Evolutionary conservation across 1,140 invertebrate species (phyloP).

Genomic region (Venustaconcha ellipsiformis): DNA sequence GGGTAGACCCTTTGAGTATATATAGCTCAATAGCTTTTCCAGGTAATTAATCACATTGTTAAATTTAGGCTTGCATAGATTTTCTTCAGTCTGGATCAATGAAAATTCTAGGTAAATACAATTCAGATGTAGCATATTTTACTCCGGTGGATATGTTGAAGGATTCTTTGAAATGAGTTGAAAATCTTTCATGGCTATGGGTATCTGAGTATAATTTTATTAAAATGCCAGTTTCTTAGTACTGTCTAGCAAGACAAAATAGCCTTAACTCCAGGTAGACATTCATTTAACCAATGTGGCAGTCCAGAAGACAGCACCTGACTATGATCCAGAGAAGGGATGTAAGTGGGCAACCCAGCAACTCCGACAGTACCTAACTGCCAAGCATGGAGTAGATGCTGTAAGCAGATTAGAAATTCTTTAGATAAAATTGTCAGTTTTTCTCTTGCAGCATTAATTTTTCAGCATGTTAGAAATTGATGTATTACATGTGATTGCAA

Average conservation of each 20-base stretch:
- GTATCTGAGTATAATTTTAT: too few relatives aligned
- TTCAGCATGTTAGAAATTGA: neutral
- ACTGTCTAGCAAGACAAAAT: neutral
- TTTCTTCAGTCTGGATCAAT: too few relatives aligned
- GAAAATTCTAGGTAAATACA: too few relatives aligned
- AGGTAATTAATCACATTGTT: too few relatives aligned
- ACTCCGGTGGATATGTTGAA: too few relatives aligned
- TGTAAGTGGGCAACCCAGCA: slow-evolving; percentile 71
- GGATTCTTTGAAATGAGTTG: too few relatives aligned
- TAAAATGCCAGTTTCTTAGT: too few relatives aligned
- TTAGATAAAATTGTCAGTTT: neutral
- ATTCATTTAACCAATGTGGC: slow-evolving; percentile 73
- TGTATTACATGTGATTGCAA: neutral
- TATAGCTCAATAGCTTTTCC: too few relatives aligned
- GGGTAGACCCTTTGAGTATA: too few relatives aligned
- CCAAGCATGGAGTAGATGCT: slow-evolving; percentile 67
- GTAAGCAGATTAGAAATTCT: slow-evolving; percentile 44
- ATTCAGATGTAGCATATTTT: too few relatives aligned
- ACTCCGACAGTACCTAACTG: slow-evolving; percentile 67
- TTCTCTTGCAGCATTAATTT: neutral
- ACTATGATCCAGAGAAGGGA: slow-evolving; percentile 72
- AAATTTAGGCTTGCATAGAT: too few relatives aligned
- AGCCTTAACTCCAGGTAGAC: slow-evolving; percentile 54
- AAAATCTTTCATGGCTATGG: too few relatives aligned
- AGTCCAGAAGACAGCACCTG: slow-evolving; percentile 72